These are phyloP conservation scores for Nothura maculosa DNA, from an alignment of 2,797 vertebrate genomes.

Conservation along the genomic window DNA sequence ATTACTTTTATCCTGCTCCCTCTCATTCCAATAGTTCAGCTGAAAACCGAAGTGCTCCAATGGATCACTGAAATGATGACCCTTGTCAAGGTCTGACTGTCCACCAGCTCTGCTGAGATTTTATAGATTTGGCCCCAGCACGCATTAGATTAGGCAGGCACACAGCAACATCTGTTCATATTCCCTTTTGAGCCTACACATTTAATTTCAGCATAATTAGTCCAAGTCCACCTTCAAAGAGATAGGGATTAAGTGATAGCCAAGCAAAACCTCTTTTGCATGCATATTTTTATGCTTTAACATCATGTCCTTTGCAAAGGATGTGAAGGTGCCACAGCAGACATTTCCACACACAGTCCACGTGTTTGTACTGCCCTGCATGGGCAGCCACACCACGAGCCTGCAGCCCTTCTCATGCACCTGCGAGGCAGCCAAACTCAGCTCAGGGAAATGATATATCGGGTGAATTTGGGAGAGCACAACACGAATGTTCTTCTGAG, in stretches of 20 bases:
- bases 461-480: not conserved
- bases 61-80: not conserved
- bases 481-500: not conserved
- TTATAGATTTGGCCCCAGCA: not conserved
- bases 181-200: not conserved
- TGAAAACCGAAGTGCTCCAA: not conserved
- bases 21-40: not conserved
- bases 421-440: not conserved
- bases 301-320: not conserved
- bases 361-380: not conserved
- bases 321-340: not conserved
- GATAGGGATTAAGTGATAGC: not conserved
- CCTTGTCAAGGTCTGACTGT: not conserved
- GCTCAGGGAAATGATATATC: not conserved
- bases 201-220: not conserved
- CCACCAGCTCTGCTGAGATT: not conserved
- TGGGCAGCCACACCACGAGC: not conserved
- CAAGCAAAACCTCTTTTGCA: not conserved
- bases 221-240: fast-evolving
- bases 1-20: not conserved
- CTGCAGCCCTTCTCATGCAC: not conserved
- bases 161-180: not conserved
- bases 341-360: not conserved
- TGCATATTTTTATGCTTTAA: not conserved
- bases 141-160: not conserved